A percentile compares a stretch with the other conserved stretches of the same genome.
Conservation (phyloP, 2,113 vertebrate species). For the Crotalus viridis region DNA sequence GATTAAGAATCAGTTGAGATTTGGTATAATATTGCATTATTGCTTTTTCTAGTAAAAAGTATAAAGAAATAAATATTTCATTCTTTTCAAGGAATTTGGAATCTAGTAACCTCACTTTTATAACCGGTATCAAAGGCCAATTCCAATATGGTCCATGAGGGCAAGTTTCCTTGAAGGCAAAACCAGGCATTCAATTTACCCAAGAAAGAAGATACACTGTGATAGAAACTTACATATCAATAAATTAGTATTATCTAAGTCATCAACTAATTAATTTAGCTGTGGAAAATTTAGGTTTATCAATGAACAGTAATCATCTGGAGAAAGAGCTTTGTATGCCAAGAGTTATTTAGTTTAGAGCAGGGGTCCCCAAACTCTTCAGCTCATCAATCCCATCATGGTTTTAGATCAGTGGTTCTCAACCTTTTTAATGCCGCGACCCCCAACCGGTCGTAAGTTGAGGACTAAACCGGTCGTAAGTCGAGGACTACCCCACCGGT, state of each 20-base stretch:
- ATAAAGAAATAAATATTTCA: background rate
- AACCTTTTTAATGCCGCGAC: no score
- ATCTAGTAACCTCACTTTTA: background rate
- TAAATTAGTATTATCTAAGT: background rate
- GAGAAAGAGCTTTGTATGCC: background rate
- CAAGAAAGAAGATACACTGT: background rate
- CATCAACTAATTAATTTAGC: background rate
- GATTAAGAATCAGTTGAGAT: background rate
- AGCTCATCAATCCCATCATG: background rate
- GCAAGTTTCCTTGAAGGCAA: background rate
- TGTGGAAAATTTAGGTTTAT: background rate
- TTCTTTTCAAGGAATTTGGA: background rate
- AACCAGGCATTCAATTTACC: background rate
- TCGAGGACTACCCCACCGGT: no score
- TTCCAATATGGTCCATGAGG: background rate
- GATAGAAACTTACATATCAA: background rate
- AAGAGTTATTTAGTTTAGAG: background rate
- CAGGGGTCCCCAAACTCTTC: background rate
- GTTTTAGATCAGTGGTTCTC: background rate
- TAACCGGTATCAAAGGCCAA: background rate
- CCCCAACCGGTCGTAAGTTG: no score
- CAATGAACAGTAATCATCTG: background rate
- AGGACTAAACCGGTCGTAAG: no score
- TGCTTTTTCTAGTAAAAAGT: background rate
- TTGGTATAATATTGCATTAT: background rate